Base-by-base conservation (phyloP, 2,113 vertebrate species). In the Podilymbus podiceps region DNA sequence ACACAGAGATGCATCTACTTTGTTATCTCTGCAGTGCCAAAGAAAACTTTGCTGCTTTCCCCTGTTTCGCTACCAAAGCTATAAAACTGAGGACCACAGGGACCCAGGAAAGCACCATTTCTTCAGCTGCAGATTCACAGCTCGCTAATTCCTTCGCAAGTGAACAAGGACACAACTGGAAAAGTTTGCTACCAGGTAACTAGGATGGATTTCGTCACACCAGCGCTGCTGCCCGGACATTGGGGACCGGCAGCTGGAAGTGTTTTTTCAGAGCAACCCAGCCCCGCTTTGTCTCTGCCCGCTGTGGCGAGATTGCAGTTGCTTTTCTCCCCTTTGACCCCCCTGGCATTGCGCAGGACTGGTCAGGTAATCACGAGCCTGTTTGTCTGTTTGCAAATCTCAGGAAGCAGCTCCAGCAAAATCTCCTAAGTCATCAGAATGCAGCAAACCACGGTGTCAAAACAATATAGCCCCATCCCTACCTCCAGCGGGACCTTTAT, bases 351-450 rank as follows among this genome's bases (percentile, higher is more conserved):
- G 83, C 92, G 35, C 84, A 92, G 93, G 14, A 67, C 78, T 5
- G 71, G 44, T 76, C 77, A 91, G 89, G 87, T 96, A 97, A 97
- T 96, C 96, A 97, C 52, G 28, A 24, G 66, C 40, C 56, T 82
- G 74, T 93, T 95, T 85, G 75, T 77, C 78, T 86, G 76, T 89
- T 94, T 91, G 93, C 85, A 95, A 91, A 95, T 86, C 88, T 86
- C 89, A 93, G 91, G 83, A 92, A 93, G 89, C 88, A 92, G 85
- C 91, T 95, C 76, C 90, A 89, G 84, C 89, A 90, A 96, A 97
- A 97, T 89, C 96, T 85, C 93, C 85, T 49, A 83, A 97, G 24
- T 97, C 96, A 96, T 97, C 97, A 97, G 63, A 95, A 97, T 30
- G 93, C 76, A 79, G 60, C 77, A 91, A 93, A 95, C 73, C 85